phyloP scores from a whole-genome alignment of 2,113 vertebrate genomes.

The Labeo rohita region DNA sequence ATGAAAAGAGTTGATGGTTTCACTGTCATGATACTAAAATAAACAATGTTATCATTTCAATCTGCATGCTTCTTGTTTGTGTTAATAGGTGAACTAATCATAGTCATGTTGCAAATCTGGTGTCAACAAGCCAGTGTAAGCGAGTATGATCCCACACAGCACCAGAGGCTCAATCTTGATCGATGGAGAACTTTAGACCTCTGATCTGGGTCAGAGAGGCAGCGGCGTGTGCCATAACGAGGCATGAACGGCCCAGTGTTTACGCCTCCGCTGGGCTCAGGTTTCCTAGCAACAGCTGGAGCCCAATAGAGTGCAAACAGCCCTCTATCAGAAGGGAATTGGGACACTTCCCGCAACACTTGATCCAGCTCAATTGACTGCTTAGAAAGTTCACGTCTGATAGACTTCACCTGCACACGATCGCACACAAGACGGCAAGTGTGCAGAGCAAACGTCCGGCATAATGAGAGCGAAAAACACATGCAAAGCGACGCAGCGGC shows the following conservation, averaged over 20 bases:
- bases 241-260: conserved; percentile 24
- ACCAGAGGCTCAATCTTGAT: not conserved
- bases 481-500: not conserved
- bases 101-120: not conserved
- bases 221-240: not conserved
- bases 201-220: not conserved
- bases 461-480: not conserved
- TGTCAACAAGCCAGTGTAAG: not conserved
- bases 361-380: not conserved
- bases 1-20: not conserved
- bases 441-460: not conserved
- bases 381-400: not conserved
- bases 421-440: not conserved
- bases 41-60: not conserved
- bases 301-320: conserved; percentile 29
- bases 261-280: conserved; percentile 24
- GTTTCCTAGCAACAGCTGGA: conserved; percentile 45
- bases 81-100: not conserved
- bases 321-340: not conserved
- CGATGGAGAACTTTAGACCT: not conserved
- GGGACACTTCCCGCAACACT: not conserved
- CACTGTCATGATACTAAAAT: not conserved
- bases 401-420: not conserved
- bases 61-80: not conserved
- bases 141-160: not conserved